These are phyloP conservation scores for Acanthiza pusilla DNA, from an alignment of 2,797 vertebrate species.

Conservation along the genomic window DNA sequence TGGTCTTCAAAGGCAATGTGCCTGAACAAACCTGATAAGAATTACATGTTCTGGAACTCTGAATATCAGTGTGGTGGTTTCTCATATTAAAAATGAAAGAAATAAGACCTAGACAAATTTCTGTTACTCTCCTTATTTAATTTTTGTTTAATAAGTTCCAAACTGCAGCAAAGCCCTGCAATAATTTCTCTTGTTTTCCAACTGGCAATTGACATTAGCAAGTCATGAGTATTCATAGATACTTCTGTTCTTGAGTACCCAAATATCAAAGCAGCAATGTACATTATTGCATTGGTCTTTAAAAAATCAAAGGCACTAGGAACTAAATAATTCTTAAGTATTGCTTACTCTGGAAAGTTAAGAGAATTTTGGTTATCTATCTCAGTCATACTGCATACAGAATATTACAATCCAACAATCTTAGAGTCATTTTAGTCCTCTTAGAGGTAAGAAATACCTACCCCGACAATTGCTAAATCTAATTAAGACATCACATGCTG, in stretches of 20 bases:
- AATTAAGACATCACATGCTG: background rate
- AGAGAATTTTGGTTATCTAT: background rate
- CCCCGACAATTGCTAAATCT: background rate
- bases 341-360: background rate
- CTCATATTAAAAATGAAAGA: background rate
- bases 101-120: background rate
- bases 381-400: background rate
- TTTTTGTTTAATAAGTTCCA: background rate
- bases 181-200: background rate
- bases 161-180: background rate
- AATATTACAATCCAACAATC: background rate
- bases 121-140: background rate
- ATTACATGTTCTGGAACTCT: background rate
- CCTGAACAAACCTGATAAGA: background rate
- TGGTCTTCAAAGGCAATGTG: background rate
- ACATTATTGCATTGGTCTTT: background rate
- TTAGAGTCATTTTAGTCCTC: background rate
- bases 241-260: background rate
- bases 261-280: background rate
- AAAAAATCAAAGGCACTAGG: background rate
- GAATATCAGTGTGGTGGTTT: background rate
- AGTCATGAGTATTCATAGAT: background rate
- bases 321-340: background rate
- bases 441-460: background rate
- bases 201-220: background rate